Percentiles rank a stretch among this genome's conserved stretches.
Conservation (phyloP, 2,888 invertebrate species). For the Subacronicta megacephala region DNA sequence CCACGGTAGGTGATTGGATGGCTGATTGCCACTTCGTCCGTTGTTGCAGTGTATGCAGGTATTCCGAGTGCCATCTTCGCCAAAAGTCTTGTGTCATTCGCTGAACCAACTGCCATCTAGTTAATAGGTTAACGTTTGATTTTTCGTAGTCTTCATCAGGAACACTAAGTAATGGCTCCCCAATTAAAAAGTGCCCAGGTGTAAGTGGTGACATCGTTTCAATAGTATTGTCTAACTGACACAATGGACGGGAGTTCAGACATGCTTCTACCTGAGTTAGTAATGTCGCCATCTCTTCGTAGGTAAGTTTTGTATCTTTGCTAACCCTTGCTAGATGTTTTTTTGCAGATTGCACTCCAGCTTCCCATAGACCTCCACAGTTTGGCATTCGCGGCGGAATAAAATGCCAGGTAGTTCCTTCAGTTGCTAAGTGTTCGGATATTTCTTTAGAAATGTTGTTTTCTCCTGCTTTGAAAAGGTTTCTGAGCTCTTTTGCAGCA, state of each 20-base stretch:
- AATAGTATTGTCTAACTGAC: conserved; percentile 5
- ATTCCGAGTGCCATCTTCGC: conserved; percentile 52
- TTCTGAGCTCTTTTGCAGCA: conserved; percentile 28
- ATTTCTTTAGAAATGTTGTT: conserved; percentile 17
- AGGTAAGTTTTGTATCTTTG: no score
- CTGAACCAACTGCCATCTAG: conserved; percentile 54
- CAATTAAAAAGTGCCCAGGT: conserved; percentile 21
- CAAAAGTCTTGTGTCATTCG: conserved; percentile 55
- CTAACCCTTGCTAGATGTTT: no score
- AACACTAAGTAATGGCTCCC: conserved; percentile 10
- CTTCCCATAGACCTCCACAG: no score
- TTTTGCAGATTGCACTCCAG: no score
- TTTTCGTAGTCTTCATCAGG: conserved; percentile 12
- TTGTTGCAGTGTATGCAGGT: conserved; percentile 49
- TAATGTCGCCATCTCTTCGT: no score
- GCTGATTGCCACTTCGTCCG: conserved; percentile 48
- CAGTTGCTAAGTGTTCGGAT: conserved; percentile 21
- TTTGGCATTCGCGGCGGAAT: conserved; percentile 39
- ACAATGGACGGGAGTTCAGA: conserved; percentile 14
- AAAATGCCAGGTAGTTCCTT: conserved; percentile 37
- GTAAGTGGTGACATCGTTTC: conserved; percentile 11
- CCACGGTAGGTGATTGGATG: conserved; percentile 29
- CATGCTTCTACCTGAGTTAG: conserved; percentile 13
- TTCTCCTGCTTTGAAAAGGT: conserved; percentile 15
- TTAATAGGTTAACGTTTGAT: conserved; percentile 8